Evolutionary conservation across 2,113 vertebrate species (phyloP).

Genomic region (Caracal caracal): DNA sequence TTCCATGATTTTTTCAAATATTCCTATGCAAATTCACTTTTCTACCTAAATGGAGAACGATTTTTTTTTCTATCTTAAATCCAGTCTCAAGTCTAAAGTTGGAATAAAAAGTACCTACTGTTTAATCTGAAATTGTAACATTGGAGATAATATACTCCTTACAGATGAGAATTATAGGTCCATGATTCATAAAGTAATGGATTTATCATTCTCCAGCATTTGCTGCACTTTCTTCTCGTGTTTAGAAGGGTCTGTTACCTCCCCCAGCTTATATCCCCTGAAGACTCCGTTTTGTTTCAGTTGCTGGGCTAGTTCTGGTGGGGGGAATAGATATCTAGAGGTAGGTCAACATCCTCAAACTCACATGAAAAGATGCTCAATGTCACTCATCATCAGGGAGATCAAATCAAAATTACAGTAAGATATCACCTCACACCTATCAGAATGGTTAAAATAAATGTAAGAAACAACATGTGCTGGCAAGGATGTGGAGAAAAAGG

Average conservation of each 20-base stretch:
- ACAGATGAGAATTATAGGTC: background rate
- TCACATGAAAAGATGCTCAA: background rate
- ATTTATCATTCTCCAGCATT: background rate
- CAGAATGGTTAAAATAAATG: background rate
- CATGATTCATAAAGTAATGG: background rate
- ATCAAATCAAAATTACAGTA: background rate
- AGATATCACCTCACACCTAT: background rate
- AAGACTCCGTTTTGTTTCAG: background rate
- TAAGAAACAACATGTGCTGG: background rate
- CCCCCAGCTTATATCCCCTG: fast-evolving
- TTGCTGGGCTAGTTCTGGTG: background rate
- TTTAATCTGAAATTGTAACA: slow-evolving; percentile 25
- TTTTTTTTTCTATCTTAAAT: background rate
- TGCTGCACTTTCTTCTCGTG: background rate
- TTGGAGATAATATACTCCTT: background rate
- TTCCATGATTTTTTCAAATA: background rate
- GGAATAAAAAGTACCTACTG: background rate
- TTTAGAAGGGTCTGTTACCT: background rate
- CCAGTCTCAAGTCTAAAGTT: background rate
- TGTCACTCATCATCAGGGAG: background rate
- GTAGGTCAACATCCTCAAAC: background rate
- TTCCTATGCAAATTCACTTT: slow-evolving; percentile 25
- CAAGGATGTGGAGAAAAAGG: background rate
- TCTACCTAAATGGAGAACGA: background rate
- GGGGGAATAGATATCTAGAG: background rate